These are phyloP conservation scores for Cephus nigrinus DNA, from an alignment of 2,888 invertebrate genomes.

Conservation along the genomic window DNA sequence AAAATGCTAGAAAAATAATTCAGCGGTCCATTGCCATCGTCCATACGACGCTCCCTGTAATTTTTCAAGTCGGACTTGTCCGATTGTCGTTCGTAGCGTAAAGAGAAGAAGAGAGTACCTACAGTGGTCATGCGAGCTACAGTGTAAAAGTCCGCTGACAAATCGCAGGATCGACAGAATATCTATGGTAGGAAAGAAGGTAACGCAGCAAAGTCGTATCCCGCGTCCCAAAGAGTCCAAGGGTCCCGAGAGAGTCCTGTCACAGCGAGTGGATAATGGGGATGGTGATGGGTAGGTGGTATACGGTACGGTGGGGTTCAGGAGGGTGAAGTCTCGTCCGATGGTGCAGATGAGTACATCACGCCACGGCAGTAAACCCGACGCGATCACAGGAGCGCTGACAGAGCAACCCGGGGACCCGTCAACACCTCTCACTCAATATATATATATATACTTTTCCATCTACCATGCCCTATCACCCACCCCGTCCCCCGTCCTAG, in stretches of 20 bases:
- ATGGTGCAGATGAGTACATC: slow-evolving; percentile 61
- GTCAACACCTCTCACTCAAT: slow-evolving; percentile 56
- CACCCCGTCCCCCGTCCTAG: too few relatives aligned
- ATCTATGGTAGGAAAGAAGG: neutral
- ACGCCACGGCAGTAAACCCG: slow-evolving; percentile 64
- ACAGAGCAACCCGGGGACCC: slow-evolving; percentile 64
- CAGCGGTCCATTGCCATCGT: neutral
- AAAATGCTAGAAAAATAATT: neutral
- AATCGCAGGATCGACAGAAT: neutral
- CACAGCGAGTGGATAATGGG: slow-evolving; percentile 64
- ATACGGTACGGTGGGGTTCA: slow-evolving; percentile 43
- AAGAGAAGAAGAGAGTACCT: neutral
- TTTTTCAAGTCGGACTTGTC: neutral
- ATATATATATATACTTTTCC: neutral
- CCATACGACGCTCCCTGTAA: neutral
- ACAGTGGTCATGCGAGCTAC: neutral
- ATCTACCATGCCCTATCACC: neutral
- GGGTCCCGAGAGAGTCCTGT: slow-evolving; percentile 62
- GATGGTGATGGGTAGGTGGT: slow-evolving; percentile 55
- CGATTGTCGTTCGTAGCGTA: neutral
- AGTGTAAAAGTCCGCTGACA: neutral
- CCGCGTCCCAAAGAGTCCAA: slow-evolving; percentile 2
- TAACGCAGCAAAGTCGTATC: neutral
- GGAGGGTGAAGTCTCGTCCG: slow-evolving; percentile 22
- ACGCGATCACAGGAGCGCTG: slow-evolving; percentile 57